phyloP scores from a whole-genome alignment of 2,888 invertebrate species.

The Phyto melanocephala region DNA sequence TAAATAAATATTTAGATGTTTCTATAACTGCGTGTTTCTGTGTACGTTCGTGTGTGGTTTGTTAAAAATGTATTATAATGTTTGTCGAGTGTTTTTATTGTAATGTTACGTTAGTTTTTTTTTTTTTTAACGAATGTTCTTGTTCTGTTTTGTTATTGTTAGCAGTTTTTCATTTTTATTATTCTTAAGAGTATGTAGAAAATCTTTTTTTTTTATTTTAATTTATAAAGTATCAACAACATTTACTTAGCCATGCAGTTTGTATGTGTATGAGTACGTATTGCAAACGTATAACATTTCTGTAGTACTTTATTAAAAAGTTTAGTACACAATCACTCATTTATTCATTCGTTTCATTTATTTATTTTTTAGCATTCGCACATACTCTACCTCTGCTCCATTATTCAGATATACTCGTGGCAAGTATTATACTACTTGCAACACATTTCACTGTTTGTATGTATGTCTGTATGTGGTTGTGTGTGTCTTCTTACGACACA shows the following conservation, averaged over 20 bases:
- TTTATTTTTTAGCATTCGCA: neutral
- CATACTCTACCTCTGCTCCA: neutral
- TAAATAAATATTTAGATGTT: neutral
- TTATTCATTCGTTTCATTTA: slow-evolving; percentile 1
- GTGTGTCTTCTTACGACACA: slow-evolving; percentile 27
- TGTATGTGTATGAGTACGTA: neutral
- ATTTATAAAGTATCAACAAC: slow-evolving; percentile 40
- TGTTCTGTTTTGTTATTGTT: slow-evolving; percentile 31
- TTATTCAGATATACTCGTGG: neutral
- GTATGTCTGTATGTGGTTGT: neutral
- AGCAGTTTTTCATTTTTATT: neutral
- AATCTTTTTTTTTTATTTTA: neutral
- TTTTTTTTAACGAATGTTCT: slow-evolving; percentile 38
- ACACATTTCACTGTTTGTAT: slow-evolving; percentile 40
- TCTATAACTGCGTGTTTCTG: neutral
- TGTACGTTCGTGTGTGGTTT: neutral
- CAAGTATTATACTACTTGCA: slow-evolving; percentile 18
- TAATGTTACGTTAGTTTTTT: slow-evolving; percentile 60
- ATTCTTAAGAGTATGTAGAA: slow-evolving; percentile 16
- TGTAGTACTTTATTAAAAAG: slow-evolving; percentile 58
- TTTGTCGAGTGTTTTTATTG: slow-evolving; percentile 51
- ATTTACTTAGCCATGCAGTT: neutral
- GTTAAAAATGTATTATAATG: slow-evolving; percentile 12
- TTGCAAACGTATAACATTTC: slow-evolving; percentile 41
- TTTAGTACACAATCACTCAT: slow-evolving; percentile 46